Percentiles rank a stretch among this genome's conserved stretches.
Evolutionary conservation across 2,113 vertebrate species (phyloP).

Genomic region (Elaphurus davidianus): DNA sequence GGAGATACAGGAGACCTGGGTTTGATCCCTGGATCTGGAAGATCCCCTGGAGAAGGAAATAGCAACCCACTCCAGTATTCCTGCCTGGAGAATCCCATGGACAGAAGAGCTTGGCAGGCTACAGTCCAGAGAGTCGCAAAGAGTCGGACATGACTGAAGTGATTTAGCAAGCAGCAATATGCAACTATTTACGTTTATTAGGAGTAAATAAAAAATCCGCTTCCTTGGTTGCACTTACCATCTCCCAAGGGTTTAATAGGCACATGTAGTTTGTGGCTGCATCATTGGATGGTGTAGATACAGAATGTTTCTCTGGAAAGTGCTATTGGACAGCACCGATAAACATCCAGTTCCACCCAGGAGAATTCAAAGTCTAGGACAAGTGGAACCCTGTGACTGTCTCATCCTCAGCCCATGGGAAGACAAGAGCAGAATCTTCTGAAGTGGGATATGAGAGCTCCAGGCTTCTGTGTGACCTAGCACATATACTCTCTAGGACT

Average conservation of each 20-base stretch:
- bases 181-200: background rate
- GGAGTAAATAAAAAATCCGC: background rate
- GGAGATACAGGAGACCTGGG: background rate
- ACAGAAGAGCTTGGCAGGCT: background rate
- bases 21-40: background rate
- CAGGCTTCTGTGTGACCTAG: background rate
- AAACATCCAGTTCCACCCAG: background rate
- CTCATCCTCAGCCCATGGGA: background rate
- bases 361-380: background rate
- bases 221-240: background rate
- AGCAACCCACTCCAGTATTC: background rate
- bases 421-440: background rate
- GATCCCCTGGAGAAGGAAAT: background rate
- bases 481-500: background rate
- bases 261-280: background rate
- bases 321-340: background rate
- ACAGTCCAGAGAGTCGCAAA: background rate
- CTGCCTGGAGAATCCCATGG: background rate
- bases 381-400: background rate
- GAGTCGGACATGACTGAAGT: background rate
- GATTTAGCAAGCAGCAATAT: background rate
- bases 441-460: background rate
- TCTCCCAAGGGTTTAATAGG: background rate
- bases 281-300: background rate
- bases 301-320: background rate